phyloP scores from a whole-genome alignment of 2,888 invertebrate genomes.

The Scaptomyza tumidula region DNA sequence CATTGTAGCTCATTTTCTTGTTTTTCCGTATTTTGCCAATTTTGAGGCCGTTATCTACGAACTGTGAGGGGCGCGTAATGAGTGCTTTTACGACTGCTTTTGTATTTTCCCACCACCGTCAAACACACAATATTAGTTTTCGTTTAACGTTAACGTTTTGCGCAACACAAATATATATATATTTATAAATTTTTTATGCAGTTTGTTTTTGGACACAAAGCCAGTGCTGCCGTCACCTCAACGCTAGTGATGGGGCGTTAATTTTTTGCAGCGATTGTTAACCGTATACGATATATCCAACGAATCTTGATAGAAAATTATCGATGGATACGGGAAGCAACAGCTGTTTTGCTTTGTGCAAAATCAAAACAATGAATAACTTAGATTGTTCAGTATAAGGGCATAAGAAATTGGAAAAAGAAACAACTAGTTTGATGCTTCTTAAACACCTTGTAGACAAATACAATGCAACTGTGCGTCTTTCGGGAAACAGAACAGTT shows the following conservation, averaged over 20 bases:
- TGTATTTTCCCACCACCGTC: neutral
- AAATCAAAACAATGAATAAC: neutral
- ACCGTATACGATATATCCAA: neutral
- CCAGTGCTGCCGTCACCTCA: slow-evolving; percentile 31
- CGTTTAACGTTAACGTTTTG: slow-evolving; percentile 14
- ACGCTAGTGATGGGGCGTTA: slow-evolving; percentile 11
- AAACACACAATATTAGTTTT: neutral
- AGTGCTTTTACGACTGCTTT: slow-evolving; percentile 4
- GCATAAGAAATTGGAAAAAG: no score
- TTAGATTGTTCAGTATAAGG: neutral
- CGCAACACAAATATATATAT: slow-evolving; percentile 7
- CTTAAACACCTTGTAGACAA: no score
- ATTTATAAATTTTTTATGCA: slow-evolving; percentile 3
- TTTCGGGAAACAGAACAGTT: no score
- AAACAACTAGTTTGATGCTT: no score
- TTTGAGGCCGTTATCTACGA: slow-evolving; percentile 80
- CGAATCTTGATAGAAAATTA: neutral
- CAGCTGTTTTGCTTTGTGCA: neutral
- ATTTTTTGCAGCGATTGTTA: neutral
- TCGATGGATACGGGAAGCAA: neutral
- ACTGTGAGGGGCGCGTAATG: slow-evolving; percentile 32
- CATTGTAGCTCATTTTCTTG: slow-evolving; percentile 84
- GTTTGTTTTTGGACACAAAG: slow-evolving; percentile 48
- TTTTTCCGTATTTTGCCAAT: slow-evolving; percentile 82
- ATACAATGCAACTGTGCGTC: no score